These are phyloP conservation scores for Psettodes erumei DNA, from an alignment of 2,113 vertebrate genomes.

Conservation along the genomic window DNA sequence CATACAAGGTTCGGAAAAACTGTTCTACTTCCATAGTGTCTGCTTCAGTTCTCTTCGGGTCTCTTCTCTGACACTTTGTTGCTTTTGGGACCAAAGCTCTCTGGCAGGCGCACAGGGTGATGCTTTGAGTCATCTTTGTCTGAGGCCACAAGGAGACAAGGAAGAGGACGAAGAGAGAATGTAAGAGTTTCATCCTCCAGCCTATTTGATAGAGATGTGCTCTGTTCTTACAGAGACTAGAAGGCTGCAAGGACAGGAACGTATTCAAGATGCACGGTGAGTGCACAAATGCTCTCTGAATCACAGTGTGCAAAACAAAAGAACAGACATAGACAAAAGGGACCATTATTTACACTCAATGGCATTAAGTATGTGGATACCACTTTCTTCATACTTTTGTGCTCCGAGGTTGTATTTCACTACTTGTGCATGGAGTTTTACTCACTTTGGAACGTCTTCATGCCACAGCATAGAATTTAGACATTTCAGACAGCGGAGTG, in stretches of 20 bases:
- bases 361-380: neutral
- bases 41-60: slow-evolving; percentile 31
- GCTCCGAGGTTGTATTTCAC: too few species aligned
- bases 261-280: neutral
- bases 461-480: neutral
- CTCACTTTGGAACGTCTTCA: neutral
- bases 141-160: slow-evolving; percentile 29
- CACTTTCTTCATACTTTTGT: neutral
- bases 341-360: neutral
- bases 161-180: slow-evolving; percentile 30
- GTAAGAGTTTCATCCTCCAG: slow-evolving; percentile 9
- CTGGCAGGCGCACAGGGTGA: slow-evolving; percentile 34
- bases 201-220: slow-evolving; percentile 20
- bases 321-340: neutral
- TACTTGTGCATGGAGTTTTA: neutral
- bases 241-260: neutral
- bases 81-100: slow-evolving; percentile 49
- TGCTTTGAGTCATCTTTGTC: slow-evolving; percentile 58
- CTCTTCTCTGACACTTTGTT: slow-evolving; percentile 29
- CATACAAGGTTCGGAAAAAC: slow-evolving; percentile 51
- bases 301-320: slow-evolving; percentile 5
- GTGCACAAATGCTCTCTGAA: neutral
- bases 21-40: slow-evolving; percentile 26
- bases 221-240: slow-evolving; percentile 3
- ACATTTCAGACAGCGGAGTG: neutral